Base-by-base conservation (phyloP, 2,888 invertebrate genomes). In the Oscheius sp. region DNA sequence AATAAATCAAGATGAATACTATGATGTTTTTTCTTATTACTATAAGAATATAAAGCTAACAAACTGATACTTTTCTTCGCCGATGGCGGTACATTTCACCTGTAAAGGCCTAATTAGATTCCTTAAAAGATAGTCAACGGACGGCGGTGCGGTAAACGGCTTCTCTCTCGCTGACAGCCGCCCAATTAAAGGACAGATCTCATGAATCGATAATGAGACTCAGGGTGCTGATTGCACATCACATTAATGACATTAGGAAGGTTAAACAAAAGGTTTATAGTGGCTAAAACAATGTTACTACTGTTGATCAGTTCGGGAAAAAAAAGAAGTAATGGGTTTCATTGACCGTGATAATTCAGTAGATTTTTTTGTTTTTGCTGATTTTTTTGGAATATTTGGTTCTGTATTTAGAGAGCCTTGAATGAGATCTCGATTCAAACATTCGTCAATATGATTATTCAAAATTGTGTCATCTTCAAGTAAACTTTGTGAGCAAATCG, bases 381-480 rank as follows among this genome's bases (percentile, higher is more conserved):
- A 22, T 50, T 56, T 36, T 36, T 56, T 33, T 22, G 26, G 2
- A 14, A n/a, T n/a, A n/a, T n/a, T n/a, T n/a, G 26, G 24, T 12
- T 2, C 26, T 12, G 6, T 17, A n/a, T n/a, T n/a, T n/a, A n/a
- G n/a, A n/a, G n/a, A n/a, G n/a, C n/a, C n/a, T n/a, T 33, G 57
- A 22, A 66, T 22, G 8, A 66, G 6, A 22, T 33, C 67, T 1
- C 33, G 26, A 30, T 67, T 67, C 20, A 67, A 32, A 56, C 78
- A 78, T 22, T 70, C 71, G 45, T 78, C 78, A 8, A 78, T 59
- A 67, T 78, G 78, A 22, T 36, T 26, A 62, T 78, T 77, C 50
- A 78, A 44, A 41, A 41, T 41, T 12, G 41, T 41, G n/a, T 72
- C 47, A 9, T 65, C 63, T 24, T 66, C 62, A 22, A 62, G 70